Evolutionary conservation across 2,797 vertebrate genomes (phyloP), one percentile per base, ranked within the genome.

Genomic region (Erpetoichthys calabaricus): DNA sequence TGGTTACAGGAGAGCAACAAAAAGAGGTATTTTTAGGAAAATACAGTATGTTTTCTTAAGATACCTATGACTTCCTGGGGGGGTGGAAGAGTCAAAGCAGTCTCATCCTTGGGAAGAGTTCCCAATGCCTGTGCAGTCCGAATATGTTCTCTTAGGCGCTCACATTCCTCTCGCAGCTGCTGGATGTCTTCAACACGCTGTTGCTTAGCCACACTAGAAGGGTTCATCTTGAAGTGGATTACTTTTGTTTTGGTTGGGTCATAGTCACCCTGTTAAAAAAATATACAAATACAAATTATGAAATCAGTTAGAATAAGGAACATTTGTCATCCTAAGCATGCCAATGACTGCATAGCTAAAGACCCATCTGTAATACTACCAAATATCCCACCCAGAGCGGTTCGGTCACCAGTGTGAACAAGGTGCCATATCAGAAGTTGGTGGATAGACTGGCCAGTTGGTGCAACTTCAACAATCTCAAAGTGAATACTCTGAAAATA

Each of bases 171-270:
- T 63, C 67, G 83, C 44, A 98, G 84, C 53, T 72, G 73, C 44
- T 84, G 85, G 51, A 77, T 75, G 58, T 91, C 90, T 64, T 91
- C 85, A 6, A 71, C 81, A 3, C 80, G 88, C 65, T 89, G 81
- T 69, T 89, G 89, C 77, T 86, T 86, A 50, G 91, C 94, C 67
- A 76, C 54, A 5, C 80, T 68, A 1, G 82, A 73, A 0, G 95
- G 95, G 74, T 98, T 99, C 84, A 90, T 70, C 57, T 83, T 88
- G 61, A 99, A 63, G 68, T 98, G 93, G 54, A 99, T 69, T 57
- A 99, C 89, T 63, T 86, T 86, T 64, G 89, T 93, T 68, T 75
- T 90, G 61, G 84, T 77, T 41, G 89, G 89, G 75, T 99, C 89
- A 0, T 90, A 97, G 73, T 88, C 86, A 1, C 92, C 94, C 95